These are phyloP conservation scores for Stenurella melanura DNA, from an alignment of 2,888 invertebrate genomes.

Conservation along the genomic window DNA sequence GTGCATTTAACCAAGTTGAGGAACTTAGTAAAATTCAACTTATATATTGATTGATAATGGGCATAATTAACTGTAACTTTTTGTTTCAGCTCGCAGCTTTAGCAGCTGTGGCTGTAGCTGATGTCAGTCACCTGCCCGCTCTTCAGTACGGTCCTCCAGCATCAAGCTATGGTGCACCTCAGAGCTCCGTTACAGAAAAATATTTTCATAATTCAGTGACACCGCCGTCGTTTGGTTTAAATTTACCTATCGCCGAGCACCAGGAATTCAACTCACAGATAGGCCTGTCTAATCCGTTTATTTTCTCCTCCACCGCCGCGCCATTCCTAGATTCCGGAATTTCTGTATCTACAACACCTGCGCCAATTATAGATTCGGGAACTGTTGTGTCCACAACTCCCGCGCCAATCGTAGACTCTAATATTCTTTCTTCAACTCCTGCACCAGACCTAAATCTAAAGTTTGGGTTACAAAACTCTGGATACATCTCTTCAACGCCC, in stretches of 20 bases:
- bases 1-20: background rate
- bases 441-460: background rate
- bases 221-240: slow-evolving; percentile 21
- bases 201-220: slow-evolving; percentile 27
- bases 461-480: slow-evolving; percentile 18
- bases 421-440: background rate
- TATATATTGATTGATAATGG: background rate
- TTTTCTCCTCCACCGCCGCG: slow-evolving; percentile 27
- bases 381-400: slow-evolving; percentile 25
- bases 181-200: slow-evolving; percentile 55
- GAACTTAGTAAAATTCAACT: background rate
- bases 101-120: slow-evolving; percentile 72
- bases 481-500: slow-evolving; percentile 28
- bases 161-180: slow-evolving; percentile 73
- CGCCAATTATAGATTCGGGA: slow-evolving; percentile 13
- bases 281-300: slow-evolving; percentile 1
- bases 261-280: slow-evolving; percentile 43
- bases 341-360: slow-evolving; percentile 33
- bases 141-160: slow-evolving; percentile 73
- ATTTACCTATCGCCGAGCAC: slow-evolving; percentile 38
- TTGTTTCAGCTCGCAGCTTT: slow-evolving; percentile 61
- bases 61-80: background rate
- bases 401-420: slow-evolving; percentile 16
- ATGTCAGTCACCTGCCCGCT: slow-evolving; percentile 44
- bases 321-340: slow-evolving; percentile 11